Evolutionary conservation across 2,888 invertebrate species (phyloP).

Genomic region (Philhelius pedissequus): DNA sequence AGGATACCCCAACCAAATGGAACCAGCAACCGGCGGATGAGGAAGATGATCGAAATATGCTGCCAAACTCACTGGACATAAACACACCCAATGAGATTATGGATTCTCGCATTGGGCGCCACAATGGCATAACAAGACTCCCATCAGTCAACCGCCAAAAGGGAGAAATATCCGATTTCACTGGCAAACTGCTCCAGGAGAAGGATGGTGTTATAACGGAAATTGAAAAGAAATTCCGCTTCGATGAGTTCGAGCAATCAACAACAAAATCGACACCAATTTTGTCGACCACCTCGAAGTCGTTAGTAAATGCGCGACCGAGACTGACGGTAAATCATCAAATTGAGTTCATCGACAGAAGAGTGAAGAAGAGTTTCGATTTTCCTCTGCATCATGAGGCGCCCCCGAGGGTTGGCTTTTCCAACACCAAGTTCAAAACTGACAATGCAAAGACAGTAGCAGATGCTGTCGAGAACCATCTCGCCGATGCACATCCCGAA

Average conservation of each 20-base stretch:
- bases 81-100: not conserved
- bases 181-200: conserved; percentile 76
- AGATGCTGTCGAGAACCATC: conserved; percentile 24
- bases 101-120: not conserved
- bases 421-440: conserved; percentile 77
- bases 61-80: conserved; percentile 63
- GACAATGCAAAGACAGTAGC: conserved; percentile 67
- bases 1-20: conserved; percentile 38
- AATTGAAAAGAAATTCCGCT: conserved; percentile 77
- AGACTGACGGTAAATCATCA: conserved; percentile 68
- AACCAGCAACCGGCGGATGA: conserved; percentile 20
- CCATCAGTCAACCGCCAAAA: conserved; percentile 51
- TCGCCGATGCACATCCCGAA: conserved; percentile 74
- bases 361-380: conserved; percentile 78
- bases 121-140: conserved; percentile 15
- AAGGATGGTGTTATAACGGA: conserved; percentile 78
- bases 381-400: conserved; percentile 76
- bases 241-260: conserved; percentile 72
- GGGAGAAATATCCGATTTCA: conserved; percentile 72
- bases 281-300: conserved; percentile 37
- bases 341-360: conserved; percentile 75
- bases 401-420: conserved; percentile 75
- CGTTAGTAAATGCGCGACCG: conserved; percentile 16
- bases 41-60: conserved; percentile 50
- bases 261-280: conserved; percentile 45